These are phyloP conservation scores for Notocelia uddmanniana DNA, from an alignment of 2,888 invertebrate species.

Conservation along the genomic window DNA sequence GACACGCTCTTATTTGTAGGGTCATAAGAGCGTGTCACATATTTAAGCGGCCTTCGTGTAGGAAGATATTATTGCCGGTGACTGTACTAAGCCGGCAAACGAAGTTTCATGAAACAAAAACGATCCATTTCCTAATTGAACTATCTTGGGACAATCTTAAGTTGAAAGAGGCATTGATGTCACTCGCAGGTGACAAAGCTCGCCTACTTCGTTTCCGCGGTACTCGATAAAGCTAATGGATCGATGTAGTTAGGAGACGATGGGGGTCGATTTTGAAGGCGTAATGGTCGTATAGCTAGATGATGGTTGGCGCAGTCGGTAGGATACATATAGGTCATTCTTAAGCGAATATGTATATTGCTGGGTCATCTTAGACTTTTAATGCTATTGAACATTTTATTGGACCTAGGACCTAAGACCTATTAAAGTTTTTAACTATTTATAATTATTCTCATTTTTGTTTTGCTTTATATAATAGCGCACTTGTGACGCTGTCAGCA, in stretches of 20 bases:
- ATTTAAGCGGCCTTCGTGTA: no score
- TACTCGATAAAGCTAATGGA: slow-evolving; percentile 34
- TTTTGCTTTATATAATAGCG: no score
- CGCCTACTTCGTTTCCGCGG: slow-evolving; percentile 11
- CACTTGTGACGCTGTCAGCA: no score
- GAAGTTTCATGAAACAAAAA: neutral
- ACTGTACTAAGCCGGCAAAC: neutral
- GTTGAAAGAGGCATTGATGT: slow-evolving; percentile 17
- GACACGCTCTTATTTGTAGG: no score
- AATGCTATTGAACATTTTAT: no score
- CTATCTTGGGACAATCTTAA: slow-evolving; percentile 11
- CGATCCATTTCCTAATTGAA: slow-evolving; percentile 12
- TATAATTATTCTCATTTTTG: no score
- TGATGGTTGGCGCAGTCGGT: neutral
- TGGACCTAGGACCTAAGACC: no score
- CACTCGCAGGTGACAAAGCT: slow-evolving; percentile 32
- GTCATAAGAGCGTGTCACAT: no score
- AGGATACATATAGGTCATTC: neutral
- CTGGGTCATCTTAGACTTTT: no score
- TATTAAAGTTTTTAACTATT: no score
- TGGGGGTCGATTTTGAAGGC: neutral
- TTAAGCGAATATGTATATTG: no score
- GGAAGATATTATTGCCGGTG: no score
- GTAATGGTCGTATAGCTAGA: neutral
- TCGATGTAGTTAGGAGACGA: neutral